Evolutionary conservation across 1,140 invertebrate genomes (phyloP), one percentile per base, ranked within the genome.

Genomic region (Zeugodacus cucurbitae): DNA sequence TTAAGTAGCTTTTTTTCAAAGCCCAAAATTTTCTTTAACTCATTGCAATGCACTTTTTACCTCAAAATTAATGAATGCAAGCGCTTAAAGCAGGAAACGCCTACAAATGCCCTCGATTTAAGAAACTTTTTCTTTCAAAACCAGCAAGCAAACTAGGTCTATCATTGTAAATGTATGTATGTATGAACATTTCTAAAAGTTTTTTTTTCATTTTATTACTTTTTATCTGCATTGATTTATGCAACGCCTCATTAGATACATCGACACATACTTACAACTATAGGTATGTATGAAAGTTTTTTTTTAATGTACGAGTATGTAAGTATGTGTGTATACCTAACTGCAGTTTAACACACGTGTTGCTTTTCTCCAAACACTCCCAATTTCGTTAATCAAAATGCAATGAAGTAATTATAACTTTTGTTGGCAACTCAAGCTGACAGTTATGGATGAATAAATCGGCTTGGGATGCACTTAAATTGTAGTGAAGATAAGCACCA

Each of bases 361-460:
- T n/a, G 14, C 20, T 48, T 48, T 48, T 48, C 37, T 48, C 41
- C 41, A 48, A 62, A 22, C 41, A 82, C 74, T 26, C 74, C 41
- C 74, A 54, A 82, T 29, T 34, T 37, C 58, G 58, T 62, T 41
- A 67, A 67, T 20, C 32, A 74, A 74, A 82, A 48, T 41, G 37
- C 74, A 82, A 82, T 54, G 41, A 82, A 82, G 74, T 82, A 82
- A 82, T 82, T 82, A 82, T 82, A 82, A 82, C n/a, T 82, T 70
- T 48, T 82, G 41, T 29, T 48, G 74, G 17, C 44, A 82, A 82
- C 10, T 11, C 74, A n/a, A 82, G n/a, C 41, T 54, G 74, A 82
- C 41, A 82, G 41, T 82, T 82, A 82, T 82, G n/a, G 74, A 82
- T 82, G 74, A 82, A 48, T 54, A 82, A 82, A 82, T 82, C 41